Conservation (phyloP, 2,797 vertebrate genomes). For the Cossypha caffra region DNA sequence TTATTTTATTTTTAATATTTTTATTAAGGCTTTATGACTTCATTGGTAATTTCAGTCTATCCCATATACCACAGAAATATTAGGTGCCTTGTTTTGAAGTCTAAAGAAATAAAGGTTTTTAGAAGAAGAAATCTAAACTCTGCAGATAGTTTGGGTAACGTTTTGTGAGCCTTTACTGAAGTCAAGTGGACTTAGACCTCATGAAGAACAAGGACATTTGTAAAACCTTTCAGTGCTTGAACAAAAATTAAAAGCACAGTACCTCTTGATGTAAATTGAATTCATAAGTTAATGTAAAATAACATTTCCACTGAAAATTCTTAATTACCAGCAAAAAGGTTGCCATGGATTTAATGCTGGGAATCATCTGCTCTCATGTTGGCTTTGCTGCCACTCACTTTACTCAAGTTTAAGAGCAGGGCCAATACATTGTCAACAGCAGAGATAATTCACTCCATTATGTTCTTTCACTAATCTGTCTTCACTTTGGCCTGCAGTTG, state of each 20-base stretch:
- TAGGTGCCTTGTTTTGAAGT: not conserved
- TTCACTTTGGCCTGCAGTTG: not conserved
- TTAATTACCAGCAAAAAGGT: not conserved
- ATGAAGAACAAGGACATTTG: not conserved
- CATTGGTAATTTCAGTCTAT: not conserved
- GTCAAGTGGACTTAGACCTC: not conserved
- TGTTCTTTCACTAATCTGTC: not conserved
- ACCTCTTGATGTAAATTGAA: not conserved
- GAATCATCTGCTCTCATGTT: not conserved
- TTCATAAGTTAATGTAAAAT: not conserved
- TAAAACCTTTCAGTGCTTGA: not conserved
- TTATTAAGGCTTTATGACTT: not conserved
- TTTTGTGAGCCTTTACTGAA: not conserved
- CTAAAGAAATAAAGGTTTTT: not conserved
- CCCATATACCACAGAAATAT: not conserved
- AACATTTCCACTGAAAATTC: not conserved
- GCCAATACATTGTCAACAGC: not conserved
- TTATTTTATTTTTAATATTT: not conserved
- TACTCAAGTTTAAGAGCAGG: not conserved
- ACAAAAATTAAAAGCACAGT: not conserved
- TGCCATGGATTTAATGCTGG: not conserved
- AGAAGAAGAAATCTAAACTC: not conserved
- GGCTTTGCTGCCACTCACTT: not conserved
- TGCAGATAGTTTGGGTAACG: not conserved
- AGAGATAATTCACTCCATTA: not conserved